Evolutionary conservation across 2,113 vertebrate species (phyloP).

Genomic region (Prionailurus viverrinus): DNA sequence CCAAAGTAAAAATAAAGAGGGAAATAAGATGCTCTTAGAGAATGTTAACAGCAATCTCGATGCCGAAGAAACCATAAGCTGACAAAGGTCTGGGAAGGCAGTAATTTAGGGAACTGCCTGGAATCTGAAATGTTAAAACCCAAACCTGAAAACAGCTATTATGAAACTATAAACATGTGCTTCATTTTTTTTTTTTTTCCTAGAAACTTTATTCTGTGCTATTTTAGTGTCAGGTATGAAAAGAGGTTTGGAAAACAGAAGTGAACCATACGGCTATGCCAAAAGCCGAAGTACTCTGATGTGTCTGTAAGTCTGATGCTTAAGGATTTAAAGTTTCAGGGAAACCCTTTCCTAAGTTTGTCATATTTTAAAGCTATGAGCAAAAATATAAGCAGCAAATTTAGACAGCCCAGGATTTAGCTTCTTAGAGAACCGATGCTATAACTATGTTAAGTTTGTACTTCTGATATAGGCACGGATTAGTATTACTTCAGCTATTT

Average conservation of each 20-base stretch:
- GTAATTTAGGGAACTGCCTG: neutral
- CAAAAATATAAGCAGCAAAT: neutral
- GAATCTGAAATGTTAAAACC: neutral
- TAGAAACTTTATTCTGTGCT: neutral
- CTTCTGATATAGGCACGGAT: neutral
- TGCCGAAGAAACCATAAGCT: neutral
- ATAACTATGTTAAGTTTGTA: neutral
- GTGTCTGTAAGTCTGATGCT: neutral
- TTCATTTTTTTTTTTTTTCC: neutral
- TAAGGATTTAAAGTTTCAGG: neutral
- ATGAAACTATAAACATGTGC: neutral
- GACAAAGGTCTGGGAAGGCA: neutral
- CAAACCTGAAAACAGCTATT: conserved; percentile 48
- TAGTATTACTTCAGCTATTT: neutral
- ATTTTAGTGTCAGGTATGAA: conserved; percentile 8
- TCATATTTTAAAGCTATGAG: neutral
- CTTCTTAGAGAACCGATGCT: neutral
- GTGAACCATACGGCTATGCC: neutral
- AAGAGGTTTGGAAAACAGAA: conserved; percentile 31
- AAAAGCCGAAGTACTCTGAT: neutral
- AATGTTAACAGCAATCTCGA: neutral
- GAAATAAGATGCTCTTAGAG: neutral
- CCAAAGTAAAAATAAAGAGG: neutral
- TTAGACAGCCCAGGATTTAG: neutral
- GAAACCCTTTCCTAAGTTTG: neutral